These are phyloP conservation scores for Phrynocephalus vlangalii DNA, from an alignment of 2,797 vertebrate genomes.

Conservation along the genomic window DNA sequence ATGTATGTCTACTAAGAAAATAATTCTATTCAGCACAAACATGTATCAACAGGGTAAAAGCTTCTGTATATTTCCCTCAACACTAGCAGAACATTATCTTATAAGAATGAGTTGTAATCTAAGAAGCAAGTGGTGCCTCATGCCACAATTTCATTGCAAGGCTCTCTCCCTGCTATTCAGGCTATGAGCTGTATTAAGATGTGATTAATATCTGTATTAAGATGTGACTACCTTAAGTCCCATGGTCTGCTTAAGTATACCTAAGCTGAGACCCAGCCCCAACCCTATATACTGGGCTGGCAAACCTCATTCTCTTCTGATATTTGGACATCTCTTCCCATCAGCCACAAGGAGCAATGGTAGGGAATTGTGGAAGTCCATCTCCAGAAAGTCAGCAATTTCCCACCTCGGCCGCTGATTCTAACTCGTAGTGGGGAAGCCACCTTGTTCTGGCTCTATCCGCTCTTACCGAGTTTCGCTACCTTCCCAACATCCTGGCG, in stretches of 20 bases:
- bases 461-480: no score
- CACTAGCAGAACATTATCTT: no score
- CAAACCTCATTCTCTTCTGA: not conserved
- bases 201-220: not conserved
- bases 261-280: not conserved
- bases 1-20: not conserved
- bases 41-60: not conserved
- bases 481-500: no score
- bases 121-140: no score
- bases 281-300: not conserved
- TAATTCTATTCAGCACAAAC: not conserved
- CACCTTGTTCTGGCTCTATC: no score
- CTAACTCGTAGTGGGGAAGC: no score
- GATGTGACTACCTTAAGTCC: not conserved
- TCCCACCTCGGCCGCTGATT: not conserved
- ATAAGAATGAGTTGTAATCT: no score
- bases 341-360: not conserved
- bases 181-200: not conserved
- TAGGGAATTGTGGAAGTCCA: not conserved
- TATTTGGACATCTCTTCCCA: not conserved
- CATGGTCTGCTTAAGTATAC: not conserved
- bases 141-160: no score
- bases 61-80: not conserved
- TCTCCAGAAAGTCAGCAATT: not conserved
- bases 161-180: no score